These are phyloP conservation scores for Copsychus sechellarum DNA, from an alignment of 2,113 vertebrate species.

Conservation along the genomic window DNA sequence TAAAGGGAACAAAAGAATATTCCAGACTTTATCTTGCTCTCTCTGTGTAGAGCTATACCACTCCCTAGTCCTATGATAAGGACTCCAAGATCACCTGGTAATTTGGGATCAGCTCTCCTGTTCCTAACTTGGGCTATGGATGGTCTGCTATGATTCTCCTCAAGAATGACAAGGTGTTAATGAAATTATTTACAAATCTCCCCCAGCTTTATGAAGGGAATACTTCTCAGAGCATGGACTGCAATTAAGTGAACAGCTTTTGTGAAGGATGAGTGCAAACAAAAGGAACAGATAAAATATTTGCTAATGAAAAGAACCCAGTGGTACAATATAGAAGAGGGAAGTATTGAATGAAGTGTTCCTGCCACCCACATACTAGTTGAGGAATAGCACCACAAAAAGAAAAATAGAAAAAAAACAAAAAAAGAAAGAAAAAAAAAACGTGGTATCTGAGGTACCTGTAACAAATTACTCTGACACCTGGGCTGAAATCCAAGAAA, in stretches of 20 bases:
- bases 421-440: too few species aligned
- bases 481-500: neutral
- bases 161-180: neutral
- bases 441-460: neutral
- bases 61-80: fast-evolving
- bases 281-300: neutral
- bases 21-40: neutral
- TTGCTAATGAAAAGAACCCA: neutral
- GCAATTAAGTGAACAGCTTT: neutral
- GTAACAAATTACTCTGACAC: neutral
- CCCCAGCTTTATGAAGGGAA: neutral
- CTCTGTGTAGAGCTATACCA: neutral
- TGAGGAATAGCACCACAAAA: neutral
- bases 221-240: neutral
- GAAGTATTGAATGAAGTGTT: neutral
- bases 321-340: neutral
- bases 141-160: neutral
- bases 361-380: neutral
- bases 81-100: neutral
- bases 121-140: neutral
- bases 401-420: neutral
- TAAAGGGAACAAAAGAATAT: neutral
- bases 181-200: neutral
- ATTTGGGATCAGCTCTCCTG: neutral
- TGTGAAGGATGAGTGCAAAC: neutral